These are phyloP conservation scores for Clangula hyemalis DNA, from an alignment of 2,797 vertebrate species.

Conservation along the genomic window DNA sequence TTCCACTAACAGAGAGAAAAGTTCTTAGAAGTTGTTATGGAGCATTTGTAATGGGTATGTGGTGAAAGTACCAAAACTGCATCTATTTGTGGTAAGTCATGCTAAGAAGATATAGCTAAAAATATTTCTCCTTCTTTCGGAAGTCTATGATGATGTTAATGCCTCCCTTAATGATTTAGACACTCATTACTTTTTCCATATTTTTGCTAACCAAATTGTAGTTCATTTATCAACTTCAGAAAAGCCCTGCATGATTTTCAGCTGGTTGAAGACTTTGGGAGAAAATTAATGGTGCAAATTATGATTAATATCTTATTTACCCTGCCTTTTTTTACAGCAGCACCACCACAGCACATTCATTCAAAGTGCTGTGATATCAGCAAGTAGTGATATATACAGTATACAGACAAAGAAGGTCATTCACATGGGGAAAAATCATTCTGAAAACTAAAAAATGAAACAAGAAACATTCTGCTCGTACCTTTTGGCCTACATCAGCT, in stretches of 20 bases:
- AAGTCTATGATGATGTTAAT: background rate
- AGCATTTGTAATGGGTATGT: background rate
- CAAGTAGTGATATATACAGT: background rate
- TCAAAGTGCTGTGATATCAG: background rate
- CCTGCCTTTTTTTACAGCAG: background rate
- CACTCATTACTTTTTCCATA: background rate
- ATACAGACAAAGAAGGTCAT: background rate
- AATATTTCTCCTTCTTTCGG: background rate
- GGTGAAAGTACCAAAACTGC: background rate
- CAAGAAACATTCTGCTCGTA: background rate
- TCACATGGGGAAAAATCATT: background rate
- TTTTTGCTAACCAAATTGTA: background rate
- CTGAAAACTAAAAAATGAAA: background rate
- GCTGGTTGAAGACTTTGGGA: background rate
- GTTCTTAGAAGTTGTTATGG: background rate
- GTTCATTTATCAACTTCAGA: constrained; percentile 26
- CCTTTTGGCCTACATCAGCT: background rate
- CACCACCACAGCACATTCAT: background rate
- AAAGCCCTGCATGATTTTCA: background rate
- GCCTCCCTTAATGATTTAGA: background rate
- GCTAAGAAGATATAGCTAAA: background rate
- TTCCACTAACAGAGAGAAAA: background rate
- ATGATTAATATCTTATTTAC: constrained; percentile 50
- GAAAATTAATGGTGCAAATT: constrained; percentile 30
- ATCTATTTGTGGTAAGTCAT: background rate